These are phyloP conservation scores for Pseudomyrmex pallidus DNA, from an alignment of 1,140 invertebrate genomes.

Conservation along the genomic window DNA sequence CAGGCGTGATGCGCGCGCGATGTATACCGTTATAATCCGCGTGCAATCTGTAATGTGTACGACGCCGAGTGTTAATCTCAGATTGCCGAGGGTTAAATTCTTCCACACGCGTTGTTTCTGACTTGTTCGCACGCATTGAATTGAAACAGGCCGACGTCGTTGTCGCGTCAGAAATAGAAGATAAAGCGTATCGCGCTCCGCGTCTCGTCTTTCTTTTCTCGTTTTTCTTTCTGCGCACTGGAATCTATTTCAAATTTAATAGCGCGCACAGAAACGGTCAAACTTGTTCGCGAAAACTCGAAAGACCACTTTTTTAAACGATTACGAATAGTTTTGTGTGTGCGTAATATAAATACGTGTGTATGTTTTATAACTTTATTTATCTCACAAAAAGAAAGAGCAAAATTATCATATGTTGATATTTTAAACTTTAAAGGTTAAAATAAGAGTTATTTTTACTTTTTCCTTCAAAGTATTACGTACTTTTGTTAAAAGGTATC, in stretches of 20 bases:
- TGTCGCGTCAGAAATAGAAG: constrained; percentile 28
- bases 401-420: too few relatives aligned
- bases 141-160: neutral
- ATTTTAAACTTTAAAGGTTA: too few relatives aligned
- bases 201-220: neutral
- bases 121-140: neutral
- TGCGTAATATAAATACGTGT: too few relatives aligned
- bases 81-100: neutral
- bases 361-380: too few relatives aligned
- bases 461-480: neutral
- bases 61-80: neutral
- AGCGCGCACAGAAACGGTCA: neutral
- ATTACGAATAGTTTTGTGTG: neutral
- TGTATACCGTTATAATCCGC: constrained; percentile 5
- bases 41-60: neutral
- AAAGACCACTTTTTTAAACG: neutral
- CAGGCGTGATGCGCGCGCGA: neutral
- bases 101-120: neutral
- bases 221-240: neutral
- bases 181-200: neutral
- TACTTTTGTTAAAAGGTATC: neutral
- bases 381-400: too few relatives aligned
- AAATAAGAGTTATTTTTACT: too few relatives aligned
- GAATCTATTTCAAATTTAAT: neutral
- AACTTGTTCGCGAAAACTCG: neutral